These are phyloP conservation scores for Palaemon carinicauda DNA, from an alignment of 1,140 invertebrate genomes.

Conservation along the genomic window DNA sequence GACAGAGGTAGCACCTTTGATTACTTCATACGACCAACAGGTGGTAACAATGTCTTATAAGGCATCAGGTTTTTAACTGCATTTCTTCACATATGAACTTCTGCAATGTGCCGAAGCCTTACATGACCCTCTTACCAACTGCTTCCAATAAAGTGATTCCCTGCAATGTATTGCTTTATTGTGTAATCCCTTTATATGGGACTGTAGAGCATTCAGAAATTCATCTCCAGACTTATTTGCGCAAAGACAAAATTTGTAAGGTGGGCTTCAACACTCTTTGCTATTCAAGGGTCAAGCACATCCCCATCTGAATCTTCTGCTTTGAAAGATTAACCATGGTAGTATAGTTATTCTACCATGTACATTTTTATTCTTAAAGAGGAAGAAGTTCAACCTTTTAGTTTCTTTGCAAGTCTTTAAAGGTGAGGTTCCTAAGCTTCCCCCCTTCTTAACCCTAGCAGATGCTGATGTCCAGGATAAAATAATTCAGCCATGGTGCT, in stretches of 20 bases:
- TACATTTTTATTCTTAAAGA: no score
- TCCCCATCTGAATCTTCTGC: neutral
- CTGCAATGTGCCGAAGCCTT: neutral
- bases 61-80: neutral
- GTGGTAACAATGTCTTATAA: neutral
- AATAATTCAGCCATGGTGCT: no score
- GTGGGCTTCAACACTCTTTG: neutral
- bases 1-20: neutral
- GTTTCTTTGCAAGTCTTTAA: no score
- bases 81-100: constrained; percentile 4
- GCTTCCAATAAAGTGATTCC: neutral
- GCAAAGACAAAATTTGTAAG: neutral
- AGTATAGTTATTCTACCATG: no score
- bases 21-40: neutral
- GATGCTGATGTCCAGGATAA: no score
- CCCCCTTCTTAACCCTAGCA: no score
- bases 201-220: constrained; percentile 2
- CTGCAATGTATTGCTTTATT: neutral
- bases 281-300: neutral
- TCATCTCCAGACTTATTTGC: neutral
- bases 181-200: neutral
- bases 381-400: no score
- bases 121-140: neutral
- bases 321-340: no score
- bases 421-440: no score